These are phyloP conservation scores for Limnephilus rhombicus DNA, from an alignment of 2,888 invertebrate species.

Conservation along the genomic window DNA sequence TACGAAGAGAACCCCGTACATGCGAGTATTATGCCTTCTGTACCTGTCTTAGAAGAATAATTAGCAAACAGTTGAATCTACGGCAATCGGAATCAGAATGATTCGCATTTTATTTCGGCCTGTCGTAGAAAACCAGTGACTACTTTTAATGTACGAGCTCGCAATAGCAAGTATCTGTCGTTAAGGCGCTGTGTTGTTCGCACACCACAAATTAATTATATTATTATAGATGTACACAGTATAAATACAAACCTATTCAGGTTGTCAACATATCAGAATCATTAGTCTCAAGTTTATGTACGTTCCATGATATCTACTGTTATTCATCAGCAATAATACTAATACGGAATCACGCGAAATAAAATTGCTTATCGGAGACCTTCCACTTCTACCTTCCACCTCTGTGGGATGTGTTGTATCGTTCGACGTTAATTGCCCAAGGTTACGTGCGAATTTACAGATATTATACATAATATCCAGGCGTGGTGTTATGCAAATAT, in stretches of 20 bases:
- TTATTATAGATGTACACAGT: too few relatives aligned
- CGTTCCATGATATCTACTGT: not conserved
- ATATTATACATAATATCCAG: not conserved
- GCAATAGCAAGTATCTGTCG: too few relatives aligned
- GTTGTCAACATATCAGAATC: not conserved
- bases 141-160: too few relatives aligned
- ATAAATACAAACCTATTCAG: not conserved
- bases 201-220: too few relatives aligned
- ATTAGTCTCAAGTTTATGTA: not conserved
- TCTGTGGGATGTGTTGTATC: not conserved
- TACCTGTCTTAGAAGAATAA: too few relatives aligned
- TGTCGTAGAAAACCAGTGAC: too few relatives aligned
- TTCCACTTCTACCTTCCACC: not conserved
- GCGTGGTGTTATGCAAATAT: constrained; percentile 23
- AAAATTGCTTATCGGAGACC: not conserved
- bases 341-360: not conserved
- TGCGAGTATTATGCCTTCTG: too few relatives aligned
- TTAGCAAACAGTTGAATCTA: too few relatives aligned
- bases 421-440: constrained; percentile 14
- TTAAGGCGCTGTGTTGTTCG: too few relatives aligned
- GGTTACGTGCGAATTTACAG: constrained; percentile 10
- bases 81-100: too few relatives aligned
- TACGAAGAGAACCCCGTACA: too few relatives aligned
- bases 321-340: not conserved
- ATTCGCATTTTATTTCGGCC: too few relatives aligned